A percentile compares a stretch with the other conserved stretches of the same genome.
phyloP scores from a whole-genome alignment of 2,113 vertebrate genomes.

The Crotalus helleri region DNA sequence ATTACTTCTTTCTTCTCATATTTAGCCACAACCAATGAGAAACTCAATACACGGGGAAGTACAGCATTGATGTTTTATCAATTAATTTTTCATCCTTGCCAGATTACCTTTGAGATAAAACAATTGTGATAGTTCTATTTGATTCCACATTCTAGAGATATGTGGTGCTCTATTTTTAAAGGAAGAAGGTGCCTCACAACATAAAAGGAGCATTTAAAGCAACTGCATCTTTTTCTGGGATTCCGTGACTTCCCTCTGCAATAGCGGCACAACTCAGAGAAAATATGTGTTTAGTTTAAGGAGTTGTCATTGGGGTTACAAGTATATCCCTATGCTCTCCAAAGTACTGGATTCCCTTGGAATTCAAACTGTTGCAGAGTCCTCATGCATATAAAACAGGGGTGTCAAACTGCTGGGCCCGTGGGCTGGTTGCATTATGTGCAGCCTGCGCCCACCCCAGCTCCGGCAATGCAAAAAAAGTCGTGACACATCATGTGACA shows the following conservation, averaged over 20 bases:
- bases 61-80: not conserved
- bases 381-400: not conserved
- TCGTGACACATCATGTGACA: no score
- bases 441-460: no score
- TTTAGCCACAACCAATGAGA: conserved; percentile 32
- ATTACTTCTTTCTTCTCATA: conserved; percentile 37
- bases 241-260: not conserved
- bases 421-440: no score
- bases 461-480: no score
- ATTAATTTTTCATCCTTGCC: not conserved
- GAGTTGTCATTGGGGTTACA: not conserved
- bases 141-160: not conserved
- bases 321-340: not conserved
- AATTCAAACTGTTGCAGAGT: not conserved
- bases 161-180: not conserved
- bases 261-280: not conserved
- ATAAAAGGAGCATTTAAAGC: not conserved
- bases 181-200: not conserved
- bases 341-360: not conserved
- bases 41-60: conserved; percentile 21
- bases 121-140: not conserved
- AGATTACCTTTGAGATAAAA: not conserved
- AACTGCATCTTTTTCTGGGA: not conserved
- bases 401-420: no score
- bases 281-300: not conserved